Base-by-base conservation (phyloP, 2,888 invertebrate genomes). In the Ochropleura plecta region DNA sequence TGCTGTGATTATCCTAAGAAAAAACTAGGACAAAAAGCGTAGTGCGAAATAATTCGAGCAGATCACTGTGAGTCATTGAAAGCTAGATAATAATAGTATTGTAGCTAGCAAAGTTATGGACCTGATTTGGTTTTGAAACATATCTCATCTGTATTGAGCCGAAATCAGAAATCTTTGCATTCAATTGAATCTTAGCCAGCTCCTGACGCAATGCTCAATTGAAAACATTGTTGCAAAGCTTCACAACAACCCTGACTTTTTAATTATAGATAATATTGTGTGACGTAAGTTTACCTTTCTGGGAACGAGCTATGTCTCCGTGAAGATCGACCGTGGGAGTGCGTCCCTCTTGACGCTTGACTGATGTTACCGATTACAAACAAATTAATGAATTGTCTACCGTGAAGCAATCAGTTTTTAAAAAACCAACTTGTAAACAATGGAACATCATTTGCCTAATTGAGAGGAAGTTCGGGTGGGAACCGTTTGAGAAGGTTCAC, bases 291-390 rank as follows among this genome's bases (percentile, higher is more conserved):
- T 85, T 83, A 90, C 91, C 90, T 89, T 90, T 90, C 89, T 92
- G 88, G 88, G 92, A 91, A 91, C 86, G 81, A 89, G 86, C 76
- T 80, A 88, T 82, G 89, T 92, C 90, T 89, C 88, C 86, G 85
- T 78, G 81, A 88, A 89, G 90, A 90, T 84, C 82, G 81, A 90
- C 89, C 95, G 95, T 95, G 95, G 95, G 95, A 95, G 93, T 91
- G 86, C 86, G 88, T 89, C 90, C 88, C 86, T 87, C 90, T 92
- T 93, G 92, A 94, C 93, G 95, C 89, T 94, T 95, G 95, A 95
- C 94, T 95, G 94, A 94, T 95, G 93, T 94, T 95, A 94, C 94
- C 91, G 92, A 95, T 94, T 90, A 92, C 91, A 92, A 93, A 92
- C 92, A 93, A 92, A 93, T 94, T 93, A 93, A 93, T 94, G 90